Evolutionary conservation across 1,140 invertebrate genomes (phyloP).

Genomic region (Berghia stephanieae): DNA sequence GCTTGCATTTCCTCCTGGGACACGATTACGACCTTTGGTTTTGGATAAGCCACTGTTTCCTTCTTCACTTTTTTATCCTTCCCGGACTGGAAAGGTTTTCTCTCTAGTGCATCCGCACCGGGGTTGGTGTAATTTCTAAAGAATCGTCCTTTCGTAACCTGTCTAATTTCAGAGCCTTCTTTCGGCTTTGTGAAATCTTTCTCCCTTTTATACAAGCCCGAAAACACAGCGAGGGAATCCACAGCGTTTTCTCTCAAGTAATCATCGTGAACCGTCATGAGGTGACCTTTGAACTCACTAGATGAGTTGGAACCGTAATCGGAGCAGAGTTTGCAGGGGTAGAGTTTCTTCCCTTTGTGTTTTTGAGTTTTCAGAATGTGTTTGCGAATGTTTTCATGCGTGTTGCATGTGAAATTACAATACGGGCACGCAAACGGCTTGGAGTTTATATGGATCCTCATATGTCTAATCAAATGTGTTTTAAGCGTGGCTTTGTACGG

Average conservation of each 20-base stretch:
- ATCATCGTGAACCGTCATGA: slow-evolving; percentile 71
- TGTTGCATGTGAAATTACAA: slow-evolving; percentile 83
- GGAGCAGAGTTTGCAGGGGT: slow-evolving; percentile 77
- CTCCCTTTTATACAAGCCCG: slow-evolving; percentile 56
- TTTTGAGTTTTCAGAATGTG: slow-evolving; percentile 82
- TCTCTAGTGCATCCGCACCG: background rate
- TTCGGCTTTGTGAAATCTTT: slow-evolving; percentile 50
- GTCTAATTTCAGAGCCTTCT: slow-evolving; percentile 58
- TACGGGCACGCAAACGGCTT: slow-evolving; percentile 82
- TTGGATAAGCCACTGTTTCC: slow-evolving; percentile 12
- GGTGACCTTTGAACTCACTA: slow-evolving; percentile 76
- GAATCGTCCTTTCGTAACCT: slow-evolving; percentile 51
- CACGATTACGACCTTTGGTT: slow-evolving; percentile 23
- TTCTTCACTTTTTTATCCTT: slow-evolving; percentile 18
- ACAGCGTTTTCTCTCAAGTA: slow-evolving; percentile 40
- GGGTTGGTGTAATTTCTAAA: slow-evolving; percentile 33
- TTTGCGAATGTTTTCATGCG: slow-evolving; percentile 86
- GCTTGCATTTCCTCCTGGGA: slow-evolving; percentile 15
- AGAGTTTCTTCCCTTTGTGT: slow-evolving; percentile 80
- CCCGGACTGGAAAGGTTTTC: slow-evolving; percentile 15
- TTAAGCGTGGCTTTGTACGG: slow-evolving; percentile 60
- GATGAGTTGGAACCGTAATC: slow-evolving; percentile 74
- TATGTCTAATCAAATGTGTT: slow-evolving; percentile 67
- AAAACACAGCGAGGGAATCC: slow-evolving; percentile 53
- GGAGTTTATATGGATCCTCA: slow-evolving; percentile 86